Base-by-base conservation (phyloP, 1,140 invertebrate genomes). In the Cotesia glomerata region DNA sequence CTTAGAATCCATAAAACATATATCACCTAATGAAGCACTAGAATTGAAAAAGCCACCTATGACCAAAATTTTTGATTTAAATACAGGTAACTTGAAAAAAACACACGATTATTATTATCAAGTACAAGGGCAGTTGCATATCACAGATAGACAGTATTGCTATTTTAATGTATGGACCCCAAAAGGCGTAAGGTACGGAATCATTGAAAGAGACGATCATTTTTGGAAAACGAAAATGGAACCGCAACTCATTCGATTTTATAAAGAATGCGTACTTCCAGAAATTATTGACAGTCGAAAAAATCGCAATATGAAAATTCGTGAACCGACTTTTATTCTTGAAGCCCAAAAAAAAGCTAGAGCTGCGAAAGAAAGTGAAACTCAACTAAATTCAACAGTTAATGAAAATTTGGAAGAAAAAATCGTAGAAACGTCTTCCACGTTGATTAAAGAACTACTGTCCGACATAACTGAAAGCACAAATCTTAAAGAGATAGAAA, bases 231-330 rank as follows among this genome's bases (percentile, higher is more conserved):
- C 45, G 0, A 16, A 74, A 68, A 75, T 77, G 76, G 45, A 71
- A 63, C 45, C 58, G 35, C 54, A 75, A 16, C 69, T 85, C 14
- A 68, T 9, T 5, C 26, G n/a, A 11, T 85, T 85, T 74, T 82
- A 82, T 66, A 67, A 58, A 5, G 69, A 80, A 7, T 82, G 80
- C 62, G 32, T 85, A 26, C 51, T 82, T n/a, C 36, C 36, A 39
- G 36, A 39, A 39, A 39, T 39, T 39, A 39, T 39, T 4, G 36
- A 39, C 3, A 4, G 78, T 80, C 1, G 82, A 84, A 78, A 79
- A 82, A 5, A 51, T 85, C 73, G 79, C 75, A 61, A 64, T 69
- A 77, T 80, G 77, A 65, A 71, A 7, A 79, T 83, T n/a, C 67
- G 72, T 71, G 72, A 82, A 45, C 78, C 81, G 8, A 26, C 13